Evolutionary conservation across 2,113 vertebrate genomes (phyloP).

Genomic region (Microtus pennsylvanicus): DNA sequence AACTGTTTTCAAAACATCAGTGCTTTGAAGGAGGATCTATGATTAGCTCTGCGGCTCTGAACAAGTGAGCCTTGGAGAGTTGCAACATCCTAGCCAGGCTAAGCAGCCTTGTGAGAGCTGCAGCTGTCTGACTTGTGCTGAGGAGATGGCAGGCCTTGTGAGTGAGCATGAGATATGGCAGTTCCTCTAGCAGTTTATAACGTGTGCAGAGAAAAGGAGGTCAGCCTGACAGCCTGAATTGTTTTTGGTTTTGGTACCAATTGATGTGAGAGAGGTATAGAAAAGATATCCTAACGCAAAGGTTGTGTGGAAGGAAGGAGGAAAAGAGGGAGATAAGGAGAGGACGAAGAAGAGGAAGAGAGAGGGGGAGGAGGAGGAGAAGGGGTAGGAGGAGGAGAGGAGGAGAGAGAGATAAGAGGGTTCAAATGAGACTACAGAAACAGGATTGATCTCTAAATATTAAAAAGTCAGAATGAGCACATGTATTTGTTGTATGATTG

Average conservation of each 20-base stretch:
- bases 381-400: rapidly evolving
- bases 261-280: background rate
- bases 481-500: too few species aligned
- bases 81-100: background rate
- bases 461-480: background rate
- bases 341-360: rapidly evolving
- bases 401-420: rapidly evolving
- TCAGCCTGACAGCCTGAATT: background rate
- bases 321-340: too few species aligned
- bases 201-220: background rate
- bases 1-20: conserved; percentile 51
- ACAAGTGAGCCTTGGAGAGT: background rate
- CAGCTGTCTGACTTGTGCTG: background rate
- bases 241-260: background rate
- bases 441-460: background rate
- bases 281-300: background rate
- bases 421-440: conserved; percentile 1
- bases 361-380: too few species aligned
- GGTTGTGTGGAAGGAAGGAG: rapidly evolving
- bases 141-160: background rate
- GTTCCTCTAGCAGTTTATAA: background rate
- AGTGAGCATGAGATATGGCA: background rate
- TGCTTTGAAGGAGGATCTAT: background rate
- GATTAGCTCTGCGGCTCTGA: conserved; percentile 21
- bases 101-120: background rate